These are phyloP conservation scores for Jaculus jaculus DNA, from an alignment of 2,113 vertebrate species.

Conservation along the genomic window DNA sequence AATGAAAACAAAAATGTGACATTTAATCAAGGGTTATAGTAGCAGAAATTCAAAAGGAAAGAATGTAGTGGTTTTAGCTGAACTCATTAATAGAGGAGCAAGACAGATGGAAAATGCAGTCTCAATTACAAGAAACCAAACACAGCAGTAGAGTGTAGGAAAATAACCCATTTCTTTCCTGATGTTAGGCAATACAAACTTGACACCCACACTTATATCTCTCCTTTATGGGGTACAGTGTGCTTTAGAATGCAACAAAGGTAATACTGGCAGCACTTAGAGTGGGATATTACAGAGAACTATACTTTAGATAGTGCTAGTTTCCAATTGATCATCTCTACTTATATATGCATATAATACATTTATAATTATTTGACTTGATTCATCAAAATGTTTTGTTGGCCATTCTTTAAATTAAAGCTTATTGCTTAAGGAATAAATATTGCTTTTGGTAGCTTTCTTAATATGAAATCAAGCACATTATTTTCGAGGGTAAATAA, in stretches of 20 bases:
- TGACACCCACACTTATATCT: slow-evolving; percentile 58
- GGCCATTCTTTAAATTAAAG: slow-evolving; percentile 12
- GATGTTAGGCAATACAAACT: slow-evolving; percentile 46
- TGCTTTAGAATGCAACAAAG: slow-evolving; percentile 43
- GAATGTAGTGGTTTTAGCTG: slow-evolving; percentile 71
- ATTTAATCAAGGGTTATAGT: slow-evolving; percentile 83
- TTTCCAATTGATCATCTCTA: slow-evolving; percentile 39
- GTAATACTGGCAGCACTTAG: slow-evolving; percentile 35
- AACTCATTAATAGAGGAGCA: slow-evolving; percentile 77
- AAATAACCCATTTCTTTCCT: slow-evolving; percentile 69
- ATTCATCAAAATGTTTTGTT: slow-evolving; percentile 28
- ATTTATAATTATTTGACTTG: background rate
- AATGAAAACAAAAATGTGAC: slow-evolving; percentile 85
- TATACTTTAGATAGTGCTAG: background rate
- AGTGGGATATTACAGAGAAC: background rate
- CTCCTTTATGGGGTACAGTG: slow-evolving; percentile 59
- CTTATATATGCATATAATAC: background rate
- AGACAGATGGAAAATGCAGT: slow-evolving; percentile 83
- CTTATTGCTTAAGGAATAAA: background rate
- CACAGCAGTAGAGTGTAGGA: slow-evolving; percentile 56
- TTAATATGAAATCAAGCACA: slow-evolving; percentile 5
- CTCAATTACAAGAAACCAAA: slow-evolving; percentile 77
- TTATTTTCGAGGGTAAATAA: slow-evolving; percentile 1
- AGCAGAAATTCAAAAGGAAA: slow-evolving; percentile 69
- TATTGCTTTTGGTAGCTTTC: slow-evolving; percentile 20